Evolutionary conservation across 2,888 invertebrate genomes (phyloP).

Genomic region (Adela reaumurella): DNA sequence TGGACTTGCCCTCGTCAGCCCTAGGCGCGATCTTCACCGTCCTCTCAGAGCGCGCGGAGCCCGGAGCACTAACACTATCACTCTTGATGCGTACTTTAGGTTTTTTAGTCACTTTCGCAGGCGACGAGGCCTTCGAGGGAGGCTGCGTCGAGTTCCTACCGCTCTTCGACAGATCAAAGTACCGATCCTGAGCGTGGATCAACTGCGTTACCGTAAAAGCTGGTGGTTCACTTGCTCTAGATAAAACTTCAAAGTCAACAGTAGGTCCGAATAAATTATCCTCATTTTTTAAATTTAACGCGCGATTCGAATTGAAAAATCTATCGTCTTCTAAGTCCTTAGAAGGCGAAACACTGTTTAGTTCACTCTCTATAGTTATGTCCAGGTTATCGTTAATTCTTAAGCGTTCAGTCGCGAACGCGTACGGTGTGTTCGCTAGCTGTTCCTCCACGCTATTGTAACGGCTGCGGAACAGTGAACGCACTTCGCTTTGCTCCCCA

Average conservation of each 20-base stretch:
- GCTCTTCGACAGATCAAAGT: slow-evolving; percentile 30
- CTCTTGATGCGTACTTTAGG: background rate
- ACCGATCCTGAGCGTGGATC: slow-evolving; percentile 47
- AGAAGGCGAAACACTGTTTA: slow-evolving; percentile 24
- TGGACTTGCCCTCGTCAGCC: slow-evolving; percentile 9
- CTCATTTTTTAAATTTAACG: slow-evolving; percentile 22
- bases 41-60: no score
- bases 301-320: slow-evolving; percentile 24
- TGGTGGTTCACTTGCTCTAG: slow-evolving; percentile 18
- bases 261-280: slow-evolving; percentile 28
- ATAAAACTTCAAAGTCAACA: slow-evolving; percentile 22
- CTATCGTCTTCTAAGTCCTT: slow-evolving; percentile 38
- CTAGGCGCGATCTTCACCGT: slow-evolving; percentile 10
- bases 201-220: slow-evolving; percentile 43
- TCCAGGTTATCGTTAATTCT: slow-evolving; percentile 20
- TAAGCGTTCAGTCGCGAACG: slow-evolving; percentile 37
- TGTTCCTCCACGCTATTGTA: slow-evolving; percentile 52
- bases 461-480: slow-evolving; percentile 42
- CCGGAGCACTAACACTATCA: no score
- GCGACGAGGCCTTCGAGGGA: background rate
- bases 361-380: slow-evolving; percentile 25
- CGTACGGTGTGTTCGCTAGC: slow-evolving; percentile 49
- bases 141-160: no score
- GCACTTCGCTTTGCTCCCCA: slow-evolving; percentile 14
- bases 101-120: background rate